Conservation (phyloP, 35 echinoderm and acorn worm species). For the Diadema setosum region DNA sequence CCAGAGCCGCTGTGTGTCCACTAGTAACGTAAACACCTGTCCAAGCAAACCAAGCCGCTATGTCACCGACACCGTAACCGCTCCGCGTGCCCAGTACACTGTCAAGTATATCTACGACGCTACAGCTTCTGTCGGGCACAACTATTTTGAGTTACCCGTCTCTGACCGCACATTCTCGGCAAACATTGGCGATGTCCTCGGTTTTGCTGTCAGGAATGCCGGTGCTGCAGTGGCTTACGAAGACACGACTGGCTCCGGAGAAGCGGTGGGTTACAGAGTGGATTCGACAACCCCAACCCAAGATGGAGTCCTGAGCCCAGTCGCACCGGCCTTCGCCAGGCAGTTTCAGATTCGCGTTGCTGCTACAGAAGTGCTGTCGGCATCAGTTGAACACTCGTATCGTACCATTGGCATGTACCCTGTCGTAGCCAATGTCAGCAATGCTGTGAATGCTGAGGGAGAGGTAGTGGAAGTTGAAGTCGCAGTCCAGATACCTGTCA, state of each 20-base stretch:
- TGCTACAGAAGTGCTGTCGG: background rate
- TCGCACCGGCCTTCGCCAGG: background rate
- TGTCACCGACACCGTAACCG: background rate
- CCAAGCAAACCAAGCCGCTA: background rate
- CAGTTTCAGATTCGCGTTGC: background rate
- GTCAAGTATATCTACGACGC: background rate
- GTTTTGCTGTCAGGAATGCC: background rate
- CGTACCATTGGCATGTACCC: background rate
- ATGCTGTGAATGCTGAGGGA: background rate
- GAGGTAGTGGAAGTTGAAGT: background rate
- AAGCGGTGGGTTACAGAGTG: background rate
- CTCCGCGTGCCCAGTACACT: background rate
- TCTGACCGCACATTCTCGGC: background rate
- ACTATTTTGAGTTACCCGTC: background rate
- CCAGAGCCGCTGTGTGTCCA: background rate
- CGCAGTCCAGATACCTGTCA: background rate
- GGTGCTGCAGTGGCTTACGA: background rate
- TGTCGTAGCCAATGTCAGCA: background rate
- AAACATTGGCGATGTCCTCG: conserved; percentile 25
- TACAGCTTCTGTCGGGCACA: background rate
- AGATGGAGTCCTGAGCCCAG: background rate
- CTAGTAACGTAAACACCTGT: background rate
- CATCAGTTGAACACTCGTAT: background rate
- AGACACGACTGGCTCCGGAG: background rate
- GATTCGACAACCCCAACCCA: background rate